Conservation (phyloP, 2,113 vertebrate species). For the Rhagologus leucostigma region DNA sequence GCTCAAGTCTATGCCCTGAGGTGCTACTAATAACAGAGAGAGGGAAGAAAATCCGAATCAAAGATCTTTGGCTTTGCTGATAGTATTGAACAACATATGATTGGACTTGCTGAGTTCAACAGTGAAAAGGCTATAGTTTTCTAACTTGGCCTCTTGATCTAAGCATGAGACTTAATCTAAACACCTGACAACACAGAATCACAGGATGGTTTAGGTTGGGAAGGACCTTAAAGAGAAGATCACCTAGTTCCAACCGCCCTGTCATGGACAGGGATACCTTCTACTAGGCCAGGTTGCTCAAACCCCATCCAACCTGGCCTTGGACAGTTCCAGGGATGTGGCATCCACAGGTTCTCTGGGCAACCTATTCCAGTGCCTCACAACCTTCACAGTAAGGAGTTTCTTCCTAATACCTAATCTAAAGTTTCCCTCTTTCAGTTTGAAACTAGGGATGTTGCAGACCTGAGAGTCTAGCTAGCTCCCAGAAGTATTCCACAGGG, state of each 20-base stretch:
- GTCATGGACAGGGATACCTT: neutral
- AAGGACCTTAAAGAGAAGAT: neutral
- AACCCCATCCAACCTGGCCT: neutral
- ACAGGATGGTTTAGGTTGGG: neutral
- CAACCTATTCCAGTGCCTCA: neutral
- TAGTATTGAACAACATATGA: neutral
- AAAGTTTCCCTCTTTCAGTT: neutral
- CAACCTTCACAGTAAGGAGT: neutral
- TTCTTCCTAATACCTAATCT: neutral
- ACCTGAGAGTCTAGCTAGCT: rapidly evolving
- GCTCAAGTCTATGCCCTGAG: neutral
- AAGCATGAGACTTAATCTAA: neutral
- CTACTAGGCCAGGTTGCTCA: neutral
- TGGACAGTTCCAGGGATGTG: neutral
- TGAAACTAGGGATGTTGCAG: neutral
- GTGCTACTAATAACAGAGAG: neutral
- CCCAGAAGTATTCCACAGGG: neutral
- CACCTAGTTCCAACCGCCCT: neutral
- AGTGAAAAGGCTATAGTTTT: neutral
- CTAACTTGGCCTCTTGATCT: neutral
- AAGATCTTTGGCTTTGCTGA: neutral
- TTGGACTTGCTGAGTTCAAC: neutral
- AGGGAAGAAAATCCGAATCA: neutral
- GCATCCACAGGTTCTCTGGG: neutral
- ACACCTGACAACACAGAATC: neutral